These are phyloP conservation scores for Patella ulyssiponensis DNA, from an alignment of 2,888 invertebrate species.

Conservation along the genomic window DNA sequence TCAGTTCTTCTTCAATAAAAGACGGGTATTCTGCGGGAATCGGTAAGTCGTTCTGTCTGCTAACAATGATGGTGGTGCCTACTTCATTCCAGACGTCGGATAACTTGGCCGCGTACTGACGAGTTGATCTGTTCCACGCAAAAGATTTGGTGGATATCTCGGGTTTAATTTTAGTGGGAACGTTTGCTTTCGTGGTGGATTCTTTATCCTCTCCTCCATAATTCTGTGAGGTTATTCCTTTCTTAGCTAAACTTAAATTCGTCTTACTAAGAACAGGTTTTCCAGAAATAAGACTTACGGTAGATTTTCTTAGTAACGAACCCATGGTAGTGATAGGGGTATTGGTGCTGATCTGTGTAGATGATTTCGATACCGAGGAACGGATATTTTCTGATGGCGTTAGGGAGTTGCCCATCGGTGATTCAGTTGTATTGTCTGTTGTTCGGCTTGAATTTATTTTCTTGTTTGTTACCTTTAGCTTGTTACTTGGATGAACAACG, in stretches of 20 bases:
- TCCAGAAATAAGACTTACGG: not conserved
- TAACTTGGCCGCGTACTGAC: not conserved
- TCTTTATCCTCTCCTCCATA: too few relatives aligned
- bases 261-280: not conserved
- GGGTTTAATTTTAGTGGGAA: not conserved
- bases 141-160: not conserved
- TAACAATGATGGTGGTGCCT: not conserved
- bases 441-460: not conserved
- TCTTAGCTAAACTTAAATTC: not conserved
- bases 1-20: not conserved
- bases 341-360: too few relatives aligned
- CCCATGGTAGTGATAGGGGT: constrained; percentile 1
- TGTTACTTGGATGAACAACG: not conserved
- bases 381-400: not conserved
- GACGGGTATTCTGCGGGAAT: not conserved
- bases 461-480: not conserved
- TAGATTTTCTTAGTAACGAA: not conserved
- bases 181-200: not conserved
- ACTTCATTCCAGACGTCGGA: constrained; percentile 2
- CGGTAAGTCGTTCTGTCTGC: not conserved
- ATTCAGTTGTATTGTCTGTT: not conserved
- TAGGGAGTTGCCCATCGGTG: not conserved
- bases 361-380: too few relatives aligned
- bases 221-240: not conserved
- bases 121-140: not conserved